Conservation (phyloP, 2,888 invertebrate species). For the Macrosoma leucophasiata region DNA sequence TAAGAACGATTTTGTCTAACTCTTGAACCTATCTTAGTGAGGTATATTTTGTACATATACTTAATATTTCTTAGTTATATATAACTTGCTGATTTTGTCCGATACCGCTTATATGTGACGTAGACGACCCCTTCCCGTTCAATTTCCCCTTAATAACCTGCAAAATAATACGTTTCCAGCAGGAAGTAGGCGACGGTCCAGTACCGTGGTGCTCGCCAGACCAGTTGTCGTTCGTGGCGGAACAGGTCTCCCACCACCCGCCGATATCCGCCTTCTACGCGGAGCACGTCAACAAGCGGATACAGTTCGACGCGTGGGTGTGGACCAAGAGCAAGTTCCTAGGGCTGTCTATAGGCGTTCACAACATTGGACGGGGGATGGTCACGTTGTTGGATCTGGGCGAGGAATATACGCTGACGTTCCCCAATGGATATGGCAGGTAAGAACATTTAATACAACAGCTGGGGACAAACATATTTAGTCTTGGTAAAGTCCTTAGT, state of each 20-base stretch:
- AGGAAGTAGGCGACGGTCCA: conserved; percentile 85
- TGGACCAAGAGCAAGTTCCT: conserved; percentile 99
- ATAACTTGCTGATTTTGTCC: too few relatives aligned
- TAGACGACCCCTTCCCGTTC: too few relatives aligned
- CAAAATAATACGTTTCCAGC: conserved; percentile 27
- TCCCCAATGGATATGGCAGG: conserved; percentile 99
- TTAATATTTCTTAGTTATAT: too few relatives aligned
- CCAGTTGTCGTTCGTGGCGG: conserved; percentile 95
- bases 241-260: conserved; percentile 99
- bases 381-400: conserved; percentile 93
- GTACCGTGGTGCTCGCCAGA: conserved; percentile 92
- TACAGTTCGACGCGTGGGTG: conserved; percentile 97
- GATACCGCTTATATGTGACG: too few relatives aligned
- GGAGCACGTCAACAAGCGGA: conserved; percentile 92
- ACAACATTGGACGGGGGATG: conserved; percentile 96
- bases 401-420: conserved; percentile 96
- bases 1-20: too few relatives aligned
- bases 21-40: too few relatives aligned
- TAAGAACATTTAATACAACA: conserved; percentile 35
- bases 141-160: neutral
- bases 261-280: conserved; percentile 99
- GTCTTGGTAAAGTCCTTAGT: too few relatives aligned
- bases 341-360: conserved; percentile 97
- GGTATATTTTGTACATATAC: too few relatives aligned
- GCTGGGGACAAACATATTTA: too few relatives aligned